These are phyloP conservation scores for Styela plicata DNA, from an alignment of 23 tunicate species.

Conservation along the genomic window DNA sequence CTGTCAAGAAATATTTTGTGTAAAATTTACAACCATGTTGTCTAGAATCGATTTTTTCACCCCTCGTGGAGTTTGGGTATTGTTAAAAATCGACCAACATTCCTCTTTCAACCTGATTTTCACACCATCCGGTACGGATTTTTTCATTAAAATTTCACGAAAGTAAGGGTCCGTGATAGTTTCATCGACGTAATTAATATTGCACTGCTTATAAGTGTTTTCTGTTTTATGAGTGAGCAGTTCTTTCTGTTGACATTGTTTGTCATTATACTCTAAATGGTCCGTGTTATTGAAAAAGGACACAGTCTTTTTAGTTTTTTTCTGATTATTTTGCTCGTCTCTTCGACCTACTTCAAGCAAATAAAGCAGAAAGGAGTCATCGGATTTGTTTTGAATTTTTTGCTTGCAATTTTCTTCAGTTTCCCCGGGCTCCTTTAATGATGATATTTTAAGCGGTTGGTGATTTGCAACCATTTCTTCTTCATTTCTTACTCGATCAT, in stretches of 20 bases:
- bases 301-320: neutral
- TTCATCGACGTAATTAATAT: neutral
- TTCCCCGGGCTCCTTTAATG: neutral
- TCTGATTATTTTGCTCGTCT: neutral
- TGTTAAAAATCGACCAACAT: conserved; percentile 30
- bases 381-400: too few relatives aligned
- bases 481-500: neutral
- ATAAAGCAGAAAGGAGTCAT: neutral
- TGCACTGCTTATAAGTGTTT: neutral
- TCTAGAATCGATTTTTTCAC: conserved; percentile 26
- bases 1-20: too few relatives aligned
- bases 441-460: neutral
- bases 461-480: neutral
- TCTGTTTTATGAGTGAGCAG: too few relatives aligned
- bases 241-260: neutral
- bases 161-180: conserved; percentile 11
- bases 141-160: conserved; percentile 18
- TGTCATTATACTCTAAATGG: neutral
- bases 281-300: neutral
- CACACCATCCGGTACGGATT: conserved; percentile 24
- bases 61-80: conserved; percentile 25
- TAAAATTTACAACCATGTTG: conserved; percentile 22
- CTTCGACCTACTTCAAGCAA: neutral
- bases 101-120: conserved; percentile 18
- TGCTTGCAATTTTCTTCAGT: too few relatives aligned